phyloP scores from a whole-genome alignment of 92 coral and sea anemone genomes.

The Phymanthus crucifer region DNA sequence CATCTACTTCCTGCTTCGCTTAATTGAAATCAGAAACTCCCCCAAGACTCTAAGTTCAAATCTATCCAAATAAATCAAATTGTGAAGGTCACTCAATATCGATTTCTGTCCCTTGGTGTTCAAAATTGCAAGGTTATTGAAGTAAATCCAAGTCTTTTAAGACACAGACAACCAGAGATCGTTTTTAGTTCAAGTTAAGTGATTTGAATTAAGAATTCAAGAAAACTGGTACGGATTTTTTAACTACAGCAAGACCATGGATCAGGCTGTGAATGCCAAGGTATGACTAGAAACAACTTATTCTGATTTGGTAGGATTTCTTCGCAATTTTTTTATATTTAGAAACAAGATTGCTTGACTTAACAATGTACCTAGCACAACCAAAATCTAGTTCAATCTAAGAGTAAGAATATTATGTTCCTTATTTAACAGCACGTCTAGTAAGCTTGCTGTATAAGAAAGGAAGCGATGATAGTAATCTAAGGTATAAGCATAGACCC shows the following conservation, averaged over 20 bases:
- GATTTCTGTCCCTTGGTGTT: background rate
- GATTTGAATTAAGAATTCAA: background rate
- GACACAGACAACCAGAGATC: background rate
- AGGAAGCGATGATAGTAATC: too few relatives aligned
- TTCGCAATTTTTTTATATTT: too few relatives aligned
- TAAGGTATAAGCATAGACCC: too few relatives aligned
- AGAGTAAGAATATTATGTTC: too few relatives aligned
- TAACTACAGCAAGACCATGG: background rate
- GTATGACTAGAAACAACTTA: background rate
- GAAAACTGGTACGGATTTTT: background rate
- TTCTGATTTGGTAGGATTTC: background rate
- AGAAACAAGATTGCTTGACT: too few relatives aligned
- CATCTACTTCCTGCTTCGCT: conserved; percentile 12
- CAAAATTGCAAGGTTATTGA: background rate
- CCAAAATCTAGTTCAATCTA: too few relatives aligned
- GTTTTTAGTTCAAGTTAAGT: background rate
- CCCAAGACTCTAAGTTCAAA: background rate
- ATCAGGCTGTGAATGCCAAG: background rate
- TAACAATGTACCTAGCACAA: too few relatives aligned
- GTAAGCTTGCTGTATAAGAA: too few relatives aligned
- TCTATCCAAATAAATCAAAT: background rate
- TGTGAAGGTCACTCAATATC: background rate
- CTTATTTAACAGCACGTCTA: too few relatives aligned
- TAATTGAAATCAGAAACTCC: conserved; percentile 2
- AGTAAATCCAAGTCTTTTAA: background rate